Percentiles rank a stretch among this genome's conserved stretches.
Evolutionary conservation across 30 jellyfish, hydroid and myxozoan species (phyloP).

Genomic region (Rhopilema esculentum): DNA sequence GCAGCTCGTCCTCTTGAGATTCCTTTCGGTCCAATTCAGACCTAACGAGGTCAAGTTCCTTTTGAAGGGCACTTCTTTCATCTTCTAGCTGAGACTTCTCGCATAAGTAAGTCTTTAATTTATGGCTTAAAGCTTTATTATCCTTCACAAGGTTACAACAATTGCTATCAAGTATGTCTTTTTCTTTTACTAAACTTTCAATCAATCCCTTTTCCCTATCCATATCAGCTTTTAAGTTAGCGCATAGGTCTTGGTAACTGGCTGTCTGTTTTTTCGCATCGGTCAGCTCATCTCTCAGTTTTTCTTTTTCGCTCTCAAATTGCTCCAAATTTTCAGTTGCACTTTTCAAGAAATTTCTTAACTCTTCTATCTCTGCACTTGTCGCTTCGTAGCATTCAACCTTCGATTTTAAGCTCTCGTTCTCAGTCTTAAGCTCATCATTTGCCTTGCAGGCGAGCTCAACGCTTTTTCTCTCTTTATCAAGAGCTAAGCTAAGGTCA

Average conservation of each 20-base stretch:
- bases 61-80: neutral
- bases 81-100: neutral
- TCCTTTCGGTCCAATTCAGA: neutral
- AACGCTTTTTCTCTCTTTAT: neutral
- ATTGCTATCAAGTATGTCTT: neutral
- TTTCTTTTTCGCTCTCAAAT: neutral
- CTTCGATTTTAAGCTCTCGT: neutral
- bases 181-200: constrained; percentile 9
- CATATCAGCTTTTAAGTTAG: neutral
- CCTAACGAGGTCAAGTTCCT: neutral
- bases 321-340: neutral
- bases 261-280: neutral
- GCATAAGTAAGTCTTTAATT: neutral
- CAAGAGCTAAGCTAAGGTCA: neutral
- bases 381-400: neutral
- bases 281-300: neutral
- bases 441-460: neutral
- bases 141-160: neutral
- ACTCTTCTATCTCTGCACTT: neutral
- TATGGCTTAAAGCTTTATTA: neutral
- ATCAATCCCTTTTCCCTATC: neutral
- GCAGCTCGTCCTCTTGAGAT: neutral
- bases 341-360: neutral
- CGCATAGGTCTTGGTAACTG: neutral
- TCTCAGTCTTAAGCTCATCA: neutral